Conservation (phyloP, 2,888 invertebrate genomes). For the Sepiola atlantica region DNA sequence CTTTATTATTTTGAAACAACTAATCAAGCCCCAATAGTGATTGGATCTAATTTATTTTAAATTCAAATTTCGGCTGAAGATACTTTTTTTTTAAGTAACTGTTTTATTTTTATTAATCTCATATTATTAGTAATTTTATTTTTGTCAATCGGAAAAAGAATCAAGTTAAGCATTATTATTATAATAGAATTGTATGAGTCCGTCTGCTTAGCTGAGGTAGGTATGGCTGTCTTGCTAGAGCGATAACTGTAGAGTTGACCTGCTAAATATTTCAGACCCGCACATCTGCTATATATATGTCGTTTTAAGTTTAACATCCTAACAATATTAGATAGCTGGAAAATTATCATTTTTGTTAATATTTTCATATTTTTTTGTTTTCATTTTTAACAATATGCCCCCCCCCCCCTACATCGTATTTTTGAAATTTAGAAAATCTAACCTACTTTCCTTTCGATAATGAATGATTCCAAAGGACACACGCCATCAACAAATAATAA, state of each 20-base stretch:
- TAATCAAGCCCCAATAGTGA: neutral
- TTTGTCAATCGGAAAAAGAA: neutral
- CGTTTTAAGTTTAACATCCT: neutral
- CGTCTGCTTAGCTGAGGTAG: constrained; percentile 4
- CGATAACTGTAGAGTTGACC: neutral
- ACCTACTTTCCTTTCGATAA: no score
- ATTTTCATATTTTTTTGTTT: neutral
- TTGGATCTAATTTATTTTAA: neutral
- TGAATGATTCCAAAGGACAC: no score
- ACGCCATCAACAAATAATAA: no score
- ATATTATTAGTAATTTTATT: neutral
- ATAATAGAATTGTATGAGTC: neutral
- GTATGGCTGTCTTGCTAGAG: neutral
- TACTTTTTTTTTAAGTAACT: neutral
- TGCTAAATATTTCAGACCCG: neutral
- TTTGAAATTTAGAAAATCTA: neutral
- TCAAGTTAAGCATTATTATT: neutral
- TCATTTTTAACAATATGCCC: no score
- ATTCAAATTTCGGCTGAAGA: neutral
- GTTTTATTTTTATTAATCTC: neutral
- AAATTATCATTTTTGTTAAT: neutral
- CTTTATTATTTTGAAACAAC: no score
- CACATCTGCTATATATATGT: neutral
- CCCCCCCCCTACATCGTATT: neutral
- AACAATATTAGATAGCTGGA: neutral